These are phyloP conservation scores for Perithous albicinctus DNA, from an alignment of 2,888 invertebrate species.

Conservation along the genomic window DNA sequence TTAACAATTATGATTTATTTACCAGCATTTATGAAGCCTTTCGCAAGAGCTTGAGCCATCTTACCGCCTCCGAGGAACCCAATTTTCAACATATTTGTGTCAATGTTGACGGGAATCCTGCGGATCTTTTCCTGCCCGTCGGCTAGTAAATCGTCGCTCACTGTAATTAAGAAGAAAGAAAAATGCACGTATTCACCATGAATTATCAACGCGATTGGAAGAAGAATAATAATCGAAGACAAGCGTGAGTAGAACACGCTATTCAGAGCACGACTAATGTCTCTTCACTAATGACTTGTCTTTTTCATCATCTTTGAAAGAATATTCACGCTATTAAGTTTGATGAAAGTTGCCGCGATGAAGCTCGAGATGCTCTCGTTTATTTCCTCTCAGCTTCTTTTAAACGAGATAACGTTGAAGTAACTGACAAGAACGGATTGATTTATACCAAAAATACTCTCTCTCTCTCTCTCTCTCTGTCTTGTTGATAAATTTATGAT, in stretches of 20 bases:
- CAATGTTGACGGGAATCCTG: conserved; percentile 59
- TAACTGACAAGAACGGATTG: conserved; percentile 13
- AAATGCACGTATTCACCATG: conserved; percentile 17
- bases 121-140: conserved; percentile 72
- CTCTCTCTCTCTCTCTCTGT: too few relatives aligned
- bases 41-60: conserved; percentile 96
- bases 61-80: conserved; percentile 97
- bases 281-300: background rate
- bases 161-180: conserved; percentile 60
- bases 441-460: conserved; percentile 1
- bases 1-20: conserved; percentile 71
- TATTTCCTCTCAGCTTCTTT: background rate
- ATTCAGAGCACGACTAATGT: background rate
- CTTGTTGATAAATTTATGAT: background rate
- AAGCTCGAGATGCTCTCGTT: background rate
- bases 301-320: background rate
- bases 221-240: too few relatives aligned
- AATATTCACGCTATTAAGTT: background rate
- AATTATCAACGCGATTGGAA: background rate
- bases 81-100: conserved; percentile 88
- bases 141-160: conserved; percentile 75
- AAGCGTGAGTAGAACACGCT: background rate
- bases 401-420: conserved; percentile 25
- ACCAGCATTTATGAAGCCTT: conserved; percentile 95
- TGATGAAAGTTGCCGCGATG: background rate